Base-by-base conservation (phyloP, 2,888 invertebrate genomes). In the Temnothorax ravouxi region DNA sequence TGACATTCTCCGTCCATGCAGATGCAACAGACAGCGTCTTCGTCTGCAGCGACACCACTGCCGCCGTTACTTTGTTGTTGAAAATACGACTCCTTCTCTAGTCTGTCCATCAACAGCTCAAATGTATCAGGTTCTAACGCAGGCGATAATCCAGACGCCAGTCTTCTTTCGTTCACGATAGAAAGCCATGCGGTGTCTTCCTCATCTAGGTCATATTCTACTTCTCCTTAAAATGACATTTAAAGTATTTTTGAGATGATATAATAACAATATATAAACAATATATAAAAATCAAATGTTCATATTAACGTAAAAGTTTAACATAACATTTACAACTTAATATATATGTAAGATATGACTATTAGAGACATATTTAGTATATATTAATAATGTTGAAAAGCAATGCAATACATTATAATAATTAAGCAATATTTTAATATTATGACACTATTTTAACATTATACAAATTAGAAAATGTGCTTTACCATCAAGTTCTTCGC, bases 1-100 rank as follows among this genome's bases (percentile, higher is more conserved):
- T 99, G 98, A 94, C 99, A 99, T 95, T 99, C 99, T 2, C 99
- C 99, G 92, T 99, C 99, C 97, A 98, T 98, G 94, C 99, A 99
- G 91, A 99, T 99, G 93, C 99, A 99, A 94, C 99, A 99, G 0
- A 99, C 99, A 0, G 99, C 99, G 95, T 99, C 99, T 93, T 99
- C 99, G 92, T 99, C 99, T 0, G 98, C 97, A 0, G 97, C 97
- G 25, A 97, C 96, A 96, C 97, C 84, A 97, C 97, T 76, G 94
- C 96, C 79, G 95, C 95, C 93, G 95, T 96, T 94, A 96, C 97
- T 56, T 96, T 97, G 92, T 95, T 97, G 93, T 95, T 98, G 98
- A 94, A 99, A 99, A 94, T 98, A 98, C 0, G 99, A 99, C 94
- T 99, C 99, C 95, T 99, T 99, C 94, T 99, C 99, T 90, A 99